These are phyloP conservation scores for Phaethornis superciliosus DNA, from an alignment of 2,113 vertebrate genomes.

Conservation along the genomic window DNA sequence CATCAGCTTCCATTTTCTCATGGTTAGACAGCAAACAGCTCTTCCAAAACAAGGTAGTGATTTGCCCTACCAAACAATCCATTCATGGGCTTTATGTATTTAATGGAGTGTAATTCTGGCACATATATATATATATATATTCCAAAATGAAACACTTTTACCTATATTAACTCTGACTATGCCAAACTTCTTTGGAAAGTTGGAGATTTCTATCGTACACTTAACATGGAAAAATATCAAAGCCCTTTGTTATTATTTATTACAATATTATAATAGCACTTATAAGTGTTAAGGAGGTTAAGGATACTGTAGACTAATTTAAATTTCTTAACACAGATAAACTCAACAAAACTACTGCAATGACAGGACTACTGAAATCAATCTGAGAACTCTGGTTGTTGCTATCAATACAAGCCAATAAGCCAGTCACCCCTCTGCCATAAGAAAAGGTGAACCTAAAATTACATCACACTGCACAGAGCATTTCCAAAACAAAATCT, in stretches of 20 bases:
- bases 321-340: neutral
- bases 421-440: neutral
- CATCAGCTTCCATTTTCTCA: neutral
- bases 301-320: neutral
- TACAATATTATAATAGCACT: neutral
- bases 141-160: neutral
- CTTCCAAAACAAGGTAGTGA: neutral
- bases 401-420: neutral
- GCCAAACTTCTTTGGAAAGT: neutral
- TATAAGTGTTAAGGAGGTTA: neutral
- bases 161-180: neutral
- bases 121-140: neutral
- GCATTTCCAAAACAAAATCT: neutral
- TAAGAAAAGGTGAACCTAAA: neutral
- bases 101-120: neutral
- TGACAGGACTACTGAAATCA: neutral
- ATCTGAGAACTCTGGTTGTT: neutral
- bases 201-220: neutral
- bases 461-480: neutral
- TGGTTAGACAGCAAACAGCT: neutral
- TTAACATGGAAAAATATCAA: neutral
- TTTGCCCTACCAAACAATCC: neutral
- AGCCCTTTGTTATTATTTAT: neutral
- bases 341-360: neutral
- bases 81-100: neutral